These are phyloP conservation scores for Theocolax elegans DNA, from an alignment of 1,140 invertebrate genomes.

Conservation along the genomic window DNA sequence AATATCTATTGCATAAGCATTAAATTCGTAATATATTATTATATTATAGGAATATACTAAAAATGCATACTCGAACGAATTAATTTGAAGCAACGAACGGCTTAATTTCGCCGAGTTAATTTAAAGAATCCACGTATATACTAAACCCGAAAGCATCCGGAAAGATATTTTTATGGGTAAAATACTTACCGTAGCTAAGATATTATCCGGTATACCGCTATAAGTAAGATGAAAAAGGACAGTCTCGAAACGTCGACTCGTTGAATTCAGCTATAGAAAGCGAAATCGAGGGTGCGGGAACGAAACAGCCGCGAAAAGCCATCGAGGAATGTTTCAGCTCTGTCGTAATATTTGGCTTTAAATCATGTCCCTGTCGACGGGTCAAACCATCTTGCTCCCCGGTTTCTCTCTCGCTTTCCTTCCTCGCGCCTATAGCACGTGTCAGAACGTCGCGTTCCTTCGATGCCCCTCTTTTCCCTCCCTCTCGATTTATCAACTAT, in stretches of 20 bases:
- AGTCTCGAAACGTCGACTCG: no score
- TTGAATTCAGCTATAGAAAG: background rate
- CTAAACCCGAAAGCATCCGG: background rate
- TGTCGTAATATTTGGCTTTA: conserved; percentile 70
- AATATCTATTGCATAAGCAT: no score
- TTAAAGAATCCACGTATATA: background rate
- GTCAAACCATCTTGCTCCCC: conserved; percentile 17
- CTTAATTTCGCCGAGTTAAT: no score
- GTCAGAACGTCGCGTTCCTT: conserved; percentile 7
- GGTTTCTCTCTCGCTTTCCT: background rate
- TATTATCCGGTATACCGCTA: no score
- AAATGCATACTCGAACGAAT: no score
- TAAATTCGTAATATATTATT: no score
- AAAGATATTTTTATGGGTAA: conserved; percentile 38
- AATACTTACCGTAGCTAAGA: conserved; percentile 33
- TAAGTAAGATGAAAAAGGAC: no score
- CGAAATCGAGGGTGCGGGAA: conserved; percentile 4
- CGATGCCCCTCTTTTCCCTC: background rate
- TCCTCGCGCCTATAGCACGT: background rate
- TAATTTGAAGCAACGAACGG: no score
- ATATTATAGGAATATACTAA: no score
- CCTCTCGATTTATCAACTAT: conserved; percentile 31
- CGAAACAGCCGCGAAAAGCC: conserved; percentile 46
- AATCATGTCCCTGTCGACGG: conserved; percentile 67
- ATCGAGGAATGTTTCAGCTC: conserved; percentile 61